Base-by-base conservation (phyloP, 2,888 invertebrate genomes). In the Rhaphigaster nebulosa region DNA sequence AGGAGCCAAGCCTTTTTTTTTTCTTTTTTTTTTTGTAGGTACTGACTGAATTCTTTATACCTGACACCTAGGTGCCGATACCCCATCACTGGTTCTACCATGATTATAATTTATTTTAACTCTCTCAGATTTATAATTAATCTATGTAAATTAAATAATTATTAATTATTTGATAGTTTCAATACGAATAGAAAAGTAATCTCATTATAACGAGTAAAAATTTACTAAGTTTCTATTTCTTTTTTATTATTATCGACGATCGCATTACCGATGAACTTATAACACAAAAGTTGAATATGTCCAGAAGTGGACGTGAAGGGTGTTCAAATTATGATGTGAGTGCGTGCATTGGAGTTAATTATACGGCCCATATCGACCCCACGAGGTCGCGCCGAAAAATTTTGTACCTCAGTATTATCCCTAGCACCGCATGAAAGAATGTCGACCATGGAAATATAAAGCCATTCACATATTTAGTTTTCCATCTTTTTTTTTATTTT, bases 251-350 rank as follows among this genome's bases (percentile, higher is more conserved):
- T n/a, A n/a, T n/a, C 5, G 8, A 26, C n/a, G 1, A 8, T 56
- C 26, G 26, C 56, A 26, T 6, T 56, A 56, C 56, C 56, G 56
- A 56, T 60, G 15, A 60, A 13, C 13, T n/a, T 1, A 29, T 60
- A 29, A 60, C 6, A 23, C 1, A 8, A 29, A 65, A 29, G 70
- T 38, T 38, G 70, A 76, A 34, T 20, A 34, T 18, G 4, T 0
- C 1, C 15, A 65, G 29, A 18, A 29, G 6, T 76, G 70, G 29
- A 10, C 29, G 1, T 20, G 34, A 38, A 38, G 70, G 38, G 70
- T 38, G 70, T 38, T 76, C 70, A 76, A 76, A 76, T 76, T 76
- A 76, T 76, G 38, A 20, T 76, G 38, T 12, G 70, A 76, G 70
- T 76, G 70, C 70, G 70, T 76, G 70, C 70, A 76, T 76, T 20